These are phyloP conservation scores for Solea solea DNA, from an alignment of 2,113 vertebrate species.

Conservation along the genomic window DNA sequence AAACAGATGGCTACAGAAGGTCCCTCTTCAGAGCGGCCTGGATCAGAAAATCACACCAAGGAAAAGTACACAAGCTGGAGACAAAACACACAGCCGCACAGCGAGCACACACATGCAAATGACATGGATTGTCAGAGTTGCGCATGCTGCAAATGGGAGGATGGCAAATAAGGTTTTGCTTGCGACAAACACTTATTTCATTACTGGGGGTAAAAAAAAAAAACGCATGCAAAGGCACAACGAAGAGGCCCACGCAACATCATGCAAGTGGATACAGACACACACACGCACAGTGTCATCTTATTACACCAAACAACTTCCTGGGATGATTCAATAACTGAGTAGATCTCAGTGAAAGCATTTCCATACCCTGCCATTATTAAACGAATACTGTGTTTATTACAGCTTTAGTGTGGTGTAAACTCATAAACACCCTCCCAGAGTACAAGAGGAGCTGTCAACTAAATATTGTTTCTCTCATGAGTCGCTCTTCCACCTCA, in stretches of 20 bases:
- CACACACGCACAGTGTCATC: constrained; percentile 21
- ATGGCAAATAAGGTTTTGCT: constrained; percentile 45
- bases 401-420: constrained; percentile 96
- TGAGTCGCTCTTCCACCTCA: constrained; percentile 98
- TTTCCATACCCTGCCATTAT: constrained; percentile 88
- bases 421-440: constrained; percentile 97
- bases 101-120: constrained; percentile 55
- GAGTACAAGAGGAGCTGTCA: constrained; percentile 97
- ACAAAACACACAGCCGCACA: constrained; percentile 68
- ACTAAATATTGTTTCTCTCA: constrained; percentile 99
- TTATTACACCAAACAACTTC: constrained; percentile 76
- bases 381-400: constrained; percentile 96
- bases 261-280: constrained; percentile 7
- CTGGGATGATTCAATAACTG: constrained; percentile 85
- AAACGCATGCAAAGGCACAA: constrained; percentile 27
- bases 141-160: constrained; percentile 56
- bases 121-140: constrained; percentile 62
- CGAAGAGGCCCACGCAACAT: not conserved
- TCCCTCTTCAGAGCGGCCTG: constrained; percentile 85
- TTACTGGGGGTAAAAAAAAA: not conserved
- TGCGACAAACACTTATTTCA: constrained; percentile 49
- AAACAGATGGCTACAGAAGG: constrained; percentile 93
- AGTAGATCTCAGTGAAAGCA: constrained; percentile 84
- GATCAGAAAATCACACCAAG: constrained; percentile 84
- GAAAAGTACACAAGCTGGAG: constrained; percentile 64